Conservation (phyloP, 2,888 invertebrate species). For the Congeria kusceri region DNA sequence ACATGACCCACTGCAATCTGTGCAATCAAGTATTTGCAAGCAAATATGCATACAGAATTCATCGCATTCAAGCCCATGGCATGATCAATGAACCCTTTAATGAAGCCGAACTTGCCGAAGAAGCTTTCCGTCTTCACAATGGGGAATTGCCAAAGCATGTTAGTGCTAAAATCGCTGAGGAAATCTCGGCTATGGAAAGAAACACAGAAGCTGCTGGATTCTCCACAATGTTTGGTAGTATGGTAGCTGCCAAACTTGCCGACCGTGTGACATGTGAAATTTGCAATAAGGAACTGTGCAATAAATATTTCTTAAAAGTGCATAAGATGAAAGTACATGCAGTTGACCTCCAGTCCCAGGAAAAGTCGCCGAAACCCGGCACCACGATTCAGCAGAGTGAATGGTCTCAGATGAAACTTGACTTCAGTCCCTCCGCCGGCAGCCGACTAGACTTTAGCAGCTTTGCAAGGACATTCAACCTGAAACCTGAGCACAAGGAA, state of each 20-base stretch:
- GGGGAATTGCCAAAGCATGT: conserved; percentile 61
- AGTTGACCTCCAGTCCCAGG: conserved; percentile 77
- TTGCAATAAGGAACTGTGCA: conserved; percentile 99
- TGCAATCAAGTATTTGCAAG: conserved; percentile 94
- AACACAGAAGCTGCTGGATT: conserved; percentile 68
- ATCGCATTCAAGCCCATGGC: conserved; percentile 82
- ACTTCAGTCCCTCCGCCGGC: conserved; percentile 58
- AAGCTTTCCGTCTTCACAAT: conserved; percentile 63
- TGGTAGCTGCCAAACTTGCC: conserved; percentile 85
- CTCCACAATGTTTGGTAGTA: conserved; percentile 83
- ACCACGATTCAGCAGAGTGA: conserved; percentile 37
- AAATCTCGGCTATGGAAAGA: conserved; percentile 65
- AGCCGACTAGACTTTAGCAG: conserved; percentile 55
- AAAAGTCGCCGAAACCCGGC: conserved; percentile 62
- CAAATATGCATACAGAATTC: conserved; percentile 89
- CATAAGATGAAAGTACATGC: conserved; percentile 98
- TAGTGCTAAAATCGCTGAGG: conserved; percentile 66
- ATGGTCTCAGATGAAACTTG: conserved; percentile 27
- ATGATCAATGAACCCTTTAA: conserved; percentile 74
- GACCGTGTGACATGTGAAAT: conserved; percentile 91
- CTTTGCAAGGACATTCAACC: conserved; percentile 45
- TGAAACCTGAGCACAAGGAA: conserved; percentile 67
- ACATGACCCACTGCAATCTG: conserved; percentile 77
- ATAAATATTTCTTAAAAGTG: conserved; percentile 99
- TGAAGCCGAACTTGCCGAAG: conserved; percentile 68